Evolutionary conservation across 2,888 invertebrate genomes (phyloP).

Genomic region (Mayetiola destructor): DNA sequence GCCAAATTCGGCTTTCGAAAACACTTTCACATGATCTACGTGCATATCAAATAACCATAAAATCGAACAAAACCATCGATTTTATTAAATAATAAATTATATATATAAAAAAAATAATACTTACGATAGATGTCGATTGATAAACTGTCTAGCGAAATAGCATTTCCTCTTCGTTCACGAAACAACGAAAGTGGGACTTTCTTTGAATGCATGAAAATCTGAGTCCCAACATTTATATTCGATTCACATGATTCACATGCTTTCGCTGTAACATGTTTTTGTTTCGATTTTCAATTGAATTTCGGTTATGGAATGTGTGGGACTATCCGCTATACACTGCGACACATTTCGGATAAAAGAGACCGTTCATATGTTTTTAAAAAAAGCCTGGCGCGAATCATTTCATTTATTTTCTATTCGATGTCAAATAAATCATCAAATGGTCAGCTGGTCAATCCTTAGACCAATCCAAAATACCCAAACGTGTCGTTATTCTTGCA

Average conservation of each 20-base stretch:
- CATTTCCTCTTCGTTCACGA: too few species aligned
- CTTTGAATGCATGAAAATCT: too few species aligned
- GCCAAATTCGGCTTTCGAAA: not conserved
- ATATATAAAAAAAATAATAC: not conserved
- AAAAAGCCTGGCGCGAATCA: not conserved
- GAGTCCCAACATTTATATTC: conserved; percentile 6
- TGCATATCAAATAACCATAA: not conserved
- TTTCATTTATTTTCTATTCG: too few species aligned
- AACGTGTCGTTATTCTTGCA: too few species aligned
- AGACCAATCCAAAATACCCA: too few species aligned
- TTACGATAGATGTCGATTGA: too few species aligned
- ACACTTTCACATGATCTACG: not conserved
- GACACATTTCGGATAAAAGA: not conserved
- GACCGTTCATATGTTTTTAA: not conserved
- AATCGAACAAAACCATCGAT: not conserved
- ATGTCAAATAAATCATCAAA: conserved; percentile 12
- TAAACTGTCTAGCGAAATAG: too few species aligned
- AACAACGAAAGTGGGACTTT: too few species aligned
- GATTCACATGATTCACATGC: conserved; percentile 13
- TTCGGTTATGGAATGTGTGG: not conserved
- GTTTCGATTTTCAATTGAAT: not conserved
- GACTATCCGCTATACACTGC: not conserved
- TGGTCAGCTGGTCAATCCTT: conserved; percentile 8
- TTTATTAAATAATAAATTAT: conserved; percentile 11
- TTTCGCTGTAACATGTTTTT: conserved; percentile 7